A percentile compares a stretch with the other conserved stretches of the same genome.
Conservation (phyloP, 2,888 invertebrate genomes). For the Malthinus flaveolus region DNA sequence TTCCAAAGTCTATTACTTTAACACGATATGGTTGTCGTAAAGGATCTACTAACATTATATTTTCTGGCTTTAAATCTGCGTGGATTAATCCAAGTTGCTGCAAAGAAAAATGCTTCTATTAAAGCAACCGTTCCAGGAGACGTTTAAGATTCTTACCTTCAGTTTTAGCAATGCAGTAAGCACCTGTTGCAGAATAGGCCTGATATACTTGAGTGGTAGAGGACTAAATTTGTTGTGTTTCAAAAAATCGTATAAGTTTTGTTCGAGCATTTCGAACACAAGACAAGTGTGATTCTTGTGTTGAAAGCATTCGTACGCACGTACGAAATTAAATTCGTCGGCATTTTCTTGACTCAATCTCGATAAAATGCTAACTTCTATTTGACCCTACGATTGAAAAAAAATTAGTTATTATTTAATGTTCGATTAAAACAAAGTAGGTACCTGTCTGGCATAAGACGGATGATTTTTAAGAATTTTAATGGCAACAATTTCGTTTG, state of each 20-base stretch:
- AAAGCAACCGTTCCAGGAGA: background rate
- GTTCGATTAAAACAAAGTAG: background rate
- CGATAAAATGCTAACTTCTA: slow-evolving; percentile 96
- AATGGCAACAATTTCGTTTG: slow-evolving; percentile 99
- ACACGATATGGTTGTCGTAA: slow-evolving; percentile 97
- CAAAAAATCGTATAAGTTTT: slow-evolving; percentile 99
- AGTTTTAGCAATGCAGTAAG: slow-evolving; percentile 83
- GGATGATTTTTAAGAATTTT: slow-evolving; percentile 99
- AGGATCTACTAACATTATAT: slow-evolving; percentile 99
- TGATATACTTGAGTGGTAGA: slow-evolving; percentile 95
- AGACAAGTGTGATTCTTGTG: slow-evolving; percentile 99
- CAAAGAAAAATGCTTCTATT: slow-evolving; percentile 34
- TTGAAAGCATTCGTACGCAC: slow-evolving; percentile 99
- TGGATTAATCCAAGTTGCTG: slow-evolving; percentile 99
- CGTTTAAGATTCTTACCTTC: slow-evolving; percentile 62
- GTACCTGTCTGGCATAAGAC: slow-evolving; percentile 94
- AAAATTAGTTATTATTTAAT: background rate
- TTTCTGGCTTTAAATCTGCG: slow-evolving; percentile 99
- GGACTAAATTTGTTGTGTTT: slow-evolving; percentile 99
- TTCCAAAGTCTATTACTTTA: slow-evolving; percentile 99
- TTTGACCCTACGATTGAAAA: slow-evolving; percentile 73
- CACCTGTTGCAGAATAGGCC: slow-evolving; percentile 99
- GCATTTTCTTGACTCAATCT: slow-evolving; percentile 96
- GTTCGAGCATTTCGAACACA: slow-evolving; percentile 99
- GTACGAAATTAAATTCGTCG: slow-evolving; percentile 99